Evolutionary conservation across 2,797 vertebrate species (phyloP), one percentile per base, ranked within the genome.

Genomic region (Bryconaethiops microstoma): DNA sequence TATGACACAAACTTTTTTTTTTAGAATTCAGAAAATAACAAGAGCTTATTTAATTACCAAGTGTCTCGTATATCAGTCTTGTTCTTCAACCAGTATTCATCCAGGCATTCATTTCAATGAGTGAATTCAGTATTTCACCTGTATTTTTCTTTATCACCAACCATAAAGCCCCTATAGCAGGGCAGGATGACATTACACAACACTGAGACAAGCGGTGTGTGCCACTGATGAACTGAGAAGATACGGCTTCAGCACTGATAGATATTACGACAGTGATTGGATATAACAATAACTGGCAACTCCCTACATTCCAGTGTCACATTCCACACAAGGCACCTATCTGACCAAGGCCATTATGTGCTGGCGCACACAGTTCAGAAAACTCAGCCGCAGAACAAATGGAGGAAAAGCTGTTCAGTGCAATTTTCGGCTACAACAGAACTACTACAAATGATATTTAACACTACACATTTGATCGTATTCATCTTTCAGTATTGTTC

Each of bases 291-390:
- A 17, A 79, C 48, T 50, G 42, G 14, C 6, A 54, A 68, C 59
- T 42, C 77, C 65, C 45, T 80, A 77, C 89, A 85, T 76, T 80
- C 86, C 85, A 84, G 42, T 78, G 83, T 69, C 60, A 88, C 83
- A 92, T 90, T 89, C 86, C 87, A 84, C 50, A 82, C 86, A 87
- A 83, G 83, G 84, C 83, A 85, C 78, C 35, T 68, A 76, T 83
- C 88, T 81, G 79, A 81, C 81, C 74, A 29, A 29, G 39, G 67
- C 40, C 67, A 77, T 57, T 65, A 16, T 65, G 25, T 39, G 60
- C n/a, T 40, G 21, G 39, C 74, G 42, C 52, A 62, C 23, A 29
- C 10, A 0, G 29, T 10, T 40, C 21, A 23, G 25, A 79, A 69
- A 45, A 74, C 62, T 59, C 6, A 62, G 54, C 59, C 52, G 35